Percentiles rank a stretch among this genome's conserved stretches.
Evolutionary conservation across 2,888 invertebrate species (phyloP).

Genomic region (Temnothorax rugatulus): DNA sequence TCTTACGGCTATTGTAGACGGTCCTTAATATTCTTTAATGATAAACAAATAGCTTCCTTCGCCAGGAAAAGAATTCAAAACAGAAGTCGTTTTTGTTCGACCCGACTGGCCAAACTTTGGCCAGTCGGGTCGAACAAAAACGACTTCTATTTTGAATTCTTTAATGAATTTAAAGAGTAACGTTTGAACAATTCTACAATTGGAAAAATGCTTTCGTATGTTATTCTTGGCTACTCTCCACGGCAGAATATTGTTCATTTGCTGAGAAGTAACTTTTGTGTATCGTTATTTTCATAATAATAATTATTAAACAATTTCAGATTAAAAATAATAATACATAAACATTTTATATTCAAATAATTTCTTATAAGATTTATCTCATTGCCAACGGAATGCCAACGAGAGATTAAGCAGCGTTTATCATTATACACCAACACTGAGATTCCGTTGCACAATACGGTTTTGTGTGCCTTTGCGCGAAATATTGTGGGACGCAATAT

Average conservation of each 20-base stretch:
- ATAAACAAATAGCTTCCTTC: no score
- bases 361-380: neutral
- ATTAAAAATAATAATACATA: neutral
- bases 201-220: neutral
- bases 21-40: neutral
- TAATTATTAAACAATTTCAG: neutral
- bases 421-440: neutral
- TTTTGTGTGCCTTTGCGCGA: neutral
- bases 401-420: slow-evolving; percentile 27
- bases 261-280: neutral
- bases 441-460: slow-evolving; percentile 17
- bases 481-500: slow-evolving; percentile 57
- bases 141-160: no score
- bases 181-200: neutral
- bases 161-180: neutral
- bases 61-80: no score
- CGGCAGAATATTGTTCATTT: neutral
- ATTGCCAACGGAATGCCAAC: neutral
- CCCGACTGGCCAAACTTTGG: no score
- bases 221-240: neutral
- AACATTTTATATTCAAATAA: neutral
- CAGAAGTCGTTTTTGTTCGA: no score
- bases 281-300: neutral
- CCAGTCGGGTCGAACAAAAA: no score
- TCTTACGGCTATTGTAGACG: no score